Evolutionary conservation across 1,140 invertebrate species (phyloP).

Genomic region (Drosophila nannoptera): DNA sequence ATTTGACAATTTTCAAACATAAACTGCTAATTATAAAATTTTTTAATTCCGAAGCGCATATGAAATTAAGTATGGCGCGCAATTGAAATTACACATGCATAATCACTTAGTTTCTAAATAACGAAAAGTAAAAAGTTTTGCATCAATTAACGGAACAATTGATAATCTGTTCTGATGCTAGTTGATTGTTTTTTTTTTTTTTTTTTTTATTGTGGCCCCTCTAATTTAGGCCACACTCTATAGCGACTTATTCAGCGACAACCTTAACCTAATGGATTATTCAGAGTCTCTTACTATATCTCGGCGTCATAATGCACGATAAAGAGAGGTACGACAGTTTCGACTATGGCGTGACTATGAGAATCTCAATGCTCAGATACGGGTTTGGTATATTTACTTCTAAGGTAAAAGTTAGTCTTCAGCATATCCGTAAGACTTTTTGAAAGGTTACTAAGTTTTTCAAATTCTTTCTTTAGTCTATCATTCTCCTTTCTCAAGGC

Average conservation of each 20-base stretch:
- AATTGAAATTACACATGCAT: constrained; percentile 29
- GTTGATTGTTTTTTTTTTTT: constrained; percentile 1
- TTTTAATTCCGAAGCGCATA: constrained; percentile 29
- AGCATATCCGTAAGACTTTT: constrained; percentile 28
- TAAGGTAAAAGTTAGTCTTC: constrained; percentile 29
- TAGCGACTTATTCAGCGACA: constrained; percentile 55
- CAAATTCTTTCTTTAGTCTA: constrained; percentile 12
- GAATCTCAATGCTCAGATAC: constrained; percentile 52
- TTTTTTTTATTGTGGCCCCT: constrained; percentile 27
- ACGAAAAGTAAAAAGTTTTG: constrained; percentile 5
- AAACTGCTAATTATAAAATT: constrained; percentile 38
- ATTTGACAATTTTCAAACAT: constrained; percentile 56
- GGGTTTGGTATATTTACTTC: constrained; percentile 54
- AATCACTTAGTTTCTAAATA: constrained; percentile 15
- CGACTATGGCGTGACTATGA: constrained; percentile 56
- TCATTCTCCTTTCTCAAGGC: constrained; percentile 25
- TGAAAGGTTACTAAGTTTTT: too few relatives aligned
- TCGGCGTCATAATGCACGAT: constrained; percentile 59
- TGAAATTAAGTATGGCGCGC: constrained; percentile 6
- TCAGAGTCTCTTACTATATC: constrained; percentile 37
- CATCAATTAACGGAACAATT: constrained; percentile 22
- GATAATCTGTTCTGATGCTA: constrained; percentile 3
- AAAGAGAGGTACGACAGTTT: constrained; percentile 51
- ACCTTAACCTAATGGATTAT: constrained; percentile 63
- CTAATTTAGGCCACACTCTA: constrained; percentile 16